phyloP scores from a whole-genome alignment of 2,888 invertebrate species.

The Melipona bicolor region DNA sequence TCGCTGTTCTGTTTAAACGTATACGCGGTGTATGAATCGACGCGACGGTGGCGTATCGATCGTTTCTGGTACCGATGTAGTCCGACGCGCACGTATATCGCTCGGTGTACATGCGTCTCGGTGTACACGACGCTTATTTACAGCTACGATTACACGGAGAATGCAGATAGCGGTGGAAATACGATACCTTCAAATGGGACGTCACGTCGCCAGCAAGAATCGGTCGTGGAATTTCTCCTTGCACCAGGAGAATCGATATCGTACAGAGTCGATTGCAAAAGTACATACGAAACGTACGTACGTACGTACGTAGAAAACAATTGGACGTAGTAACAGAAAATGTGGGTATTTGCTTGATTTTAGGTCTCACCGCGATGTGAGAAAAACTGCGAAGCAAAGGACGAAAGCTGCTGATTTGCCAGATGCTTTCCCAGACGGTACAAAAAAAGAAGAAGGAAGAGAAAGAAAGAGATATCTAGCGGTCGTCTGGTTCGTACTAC shows the following conservation, averaged over 20 bases:
- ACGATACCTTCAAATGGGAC: constrained; percentile 31
- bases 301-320: too few relatives aligned
- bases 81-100: constrained; percentile 25
- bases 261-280: background rate
- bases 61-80: constrained; percentile 52
- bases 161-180: constrained; percentile 13
- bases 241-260: background rate
- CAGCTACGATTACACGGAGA: constrained; percentile 13
- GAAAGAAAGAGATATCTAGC: background rate
- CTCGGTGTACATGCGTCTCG: background rate
- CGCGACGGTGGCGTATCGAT: constrained; percentile 60
- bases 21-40: constrained; percentile 31
- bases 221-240: background rate
- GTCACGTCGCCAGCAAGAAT: background rate
- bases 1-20: constrained; percentile 8
- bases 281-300: too few relatives aligned
- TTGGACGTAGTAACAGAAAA: too few relatives aligned
- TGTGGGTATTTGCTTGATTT: background rate
- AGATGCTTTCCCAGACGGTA: background rate
- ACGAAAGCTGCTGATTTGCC: background rate
- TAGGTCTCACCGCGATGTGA: background rate
- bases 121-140: constrained; percentile 12
- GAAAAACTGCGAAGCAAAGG: background rate
- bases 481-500: too few relatives aligned
- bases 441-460: too few relatives aligned